Evolutionary conservation across 2,113 vertebrate species (phyloP).

Genomic region (Galeopterus variegatus): DNA sequence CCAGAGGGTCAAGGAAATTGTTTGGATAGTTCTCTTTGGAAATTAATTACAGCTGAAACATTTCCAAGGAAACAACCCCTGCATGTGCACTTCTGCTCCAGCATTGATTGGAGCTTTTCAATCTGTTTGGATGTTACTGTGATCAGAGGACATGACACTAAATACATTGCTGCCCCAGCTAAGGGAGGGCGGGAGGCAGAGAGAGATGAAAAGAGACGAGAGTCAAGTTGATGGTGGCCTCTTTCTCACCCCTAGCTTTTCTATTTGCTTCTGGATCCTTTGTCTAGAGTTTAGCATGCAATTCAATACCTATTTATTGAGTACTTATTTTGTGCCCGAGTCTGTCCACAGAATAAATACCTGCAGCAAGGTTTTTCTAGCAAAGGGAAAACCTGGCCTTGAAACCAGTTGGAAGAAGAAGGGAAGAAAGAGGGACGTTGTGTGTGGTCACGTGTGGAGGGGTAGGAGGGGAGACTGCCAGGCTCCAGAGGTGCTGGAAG

Average conservation of each 20-base stretch:
- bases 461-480: too few relatives aligned
- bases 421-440: neutral
- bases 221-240: neutral
- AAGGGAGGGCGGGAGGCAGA: neutral
- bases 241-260: neutral
- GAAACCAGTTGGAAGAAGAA: neutral
- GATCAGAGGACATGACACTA: conserved; percentile 50
- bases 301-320: neutral
- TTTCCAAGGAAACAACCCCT: conserved; percentile 63
- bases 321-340: neutral
- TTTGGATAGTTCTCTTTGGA: conserved; percentile 28
- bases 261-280: neutral
- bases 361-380: neutral
- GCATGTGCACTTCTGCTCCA: neutral
- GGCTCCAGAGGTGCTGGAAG: neutral
- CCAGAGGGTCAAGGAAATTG: neutral
- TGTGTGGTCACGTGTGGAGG: too few relatives aligned
- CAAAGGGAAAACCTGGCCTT: conserved; percentile 10
- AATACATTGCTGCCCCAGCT: neutral
- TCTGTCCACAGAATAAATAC: neutral
- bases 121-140: neutral
- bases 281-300: neutral
- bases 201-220: neutral
- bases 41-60: conserved; percentile 69
- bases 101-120: conserved; percentile 20